phyloP scores from a whole-genome alignment of 2,113 vertebrate species.

The Prionailurus viverrinus region DNA sequence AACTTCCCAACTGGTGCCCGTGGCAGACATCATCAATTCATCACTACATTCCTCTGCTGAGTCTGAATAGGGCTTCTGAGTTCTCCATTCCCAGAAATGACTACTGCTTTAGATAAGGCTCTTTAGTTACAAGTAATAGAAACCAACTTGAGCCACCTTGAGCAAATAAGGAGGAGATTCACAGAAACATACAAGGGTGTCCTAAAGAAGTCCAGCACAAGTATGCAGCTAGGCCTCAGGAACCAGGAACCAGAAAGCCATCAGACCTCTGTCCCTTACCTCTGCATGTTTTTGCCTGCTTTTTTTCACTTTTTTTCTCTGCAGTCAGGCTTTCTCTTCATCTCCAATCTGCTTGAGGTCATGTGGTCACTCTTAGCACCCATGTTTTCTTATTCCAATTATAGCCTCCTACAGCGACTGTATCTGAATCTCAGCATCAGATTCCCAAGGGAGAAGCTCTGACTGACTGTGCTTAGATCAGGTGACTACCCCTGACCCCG shows the following conservation, averaged over 20 bases:
- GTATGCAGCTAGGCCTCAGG: background rate
- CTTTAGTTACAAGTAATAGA: conserved; percentile 2
- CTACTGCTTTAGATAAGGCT: background rate
- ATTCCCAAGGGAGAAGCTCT: background rate
- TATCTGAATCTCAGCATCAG: background rate
- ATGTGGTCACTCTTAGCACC: background rate
- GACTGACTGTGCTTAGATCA: background rate
- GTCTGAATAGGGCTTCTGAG: background rate
- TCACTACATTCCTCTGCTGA: background rate
- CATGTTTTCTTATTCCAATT: background rate
- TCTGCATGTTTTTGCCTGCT: background rate
- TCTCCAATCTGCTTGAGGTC: background rate
- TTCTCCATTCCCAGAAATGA: background rate
- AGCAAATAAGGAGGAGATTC: conserved; percentile 33
- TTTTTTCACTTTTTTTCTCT: background rate
- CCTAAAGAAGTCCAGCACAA: background rate
- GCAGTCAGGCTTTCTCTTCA: background rate
- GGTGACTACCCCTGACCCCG: background rate
- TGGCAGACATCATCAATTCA: background rate
- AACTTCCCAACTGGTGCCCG: background rate
- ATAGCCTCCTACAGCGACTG: background rate
- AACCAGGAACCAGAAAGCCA: background rate
- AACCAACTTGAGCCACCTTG: conserved; percentile 18
- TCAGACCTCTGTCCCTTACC: background rate
- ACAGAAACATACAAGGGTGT: background rate